These are phyloP conservation scores for Labeo rohita DNA, from an alignment of 2,113 vertebrate species.

Conservation along the genomic window DNA sequence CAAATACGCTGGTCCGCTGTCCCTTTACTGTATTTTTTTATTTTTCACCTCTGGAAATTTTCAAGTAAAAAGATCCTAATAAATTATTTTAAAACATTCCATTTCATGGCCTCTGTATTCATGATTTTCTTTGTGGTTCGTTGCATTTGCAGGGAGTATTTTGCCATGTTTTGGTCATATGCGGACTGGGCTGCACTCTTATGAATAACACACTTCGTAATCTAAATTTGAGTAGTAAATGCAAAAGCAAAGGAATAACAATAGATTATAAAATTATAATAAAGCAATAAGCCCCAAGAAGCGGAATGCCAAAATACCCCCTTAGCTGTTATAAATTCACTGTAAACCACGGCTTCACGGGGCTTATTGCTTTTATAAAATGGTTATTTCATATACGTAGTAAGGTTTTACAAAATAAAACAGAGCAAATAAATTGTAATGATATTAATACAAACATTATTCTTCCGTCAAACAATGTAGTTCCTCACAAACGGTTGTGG, in stretches of 20 bases:
- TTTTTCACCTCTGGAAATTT: constrained; percentile 83
- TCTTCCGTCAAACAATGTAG: no score
- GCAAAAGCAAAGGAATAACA: not conserved
- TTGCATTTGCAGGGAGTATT: not conserved
- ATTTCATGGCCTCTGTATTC: constrained; percentile 20
- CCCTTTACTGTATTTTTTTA: constrained; percentile 66
- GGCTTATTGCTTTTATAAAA: no score
- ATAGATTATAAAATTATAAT: not conserved
- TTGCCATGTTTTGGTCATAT: not conserved
- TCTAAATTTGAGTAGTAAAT: not conserved
- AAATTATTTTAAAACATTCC: constrained; percentile 96
- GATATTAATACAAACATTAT: no score
- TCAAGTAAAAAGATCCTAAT: constrained; percentile 95
- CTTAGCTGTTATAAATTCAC: no score
- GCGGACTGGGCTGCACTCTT: not conserved
- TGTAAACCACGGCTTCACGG: no score
- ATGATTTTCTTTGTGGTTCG: not conserved
- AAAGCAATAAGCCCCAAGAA: not conserved
- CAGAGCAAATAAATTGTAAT: no score
- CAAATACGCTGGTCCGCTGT: constrained; percentile 64
- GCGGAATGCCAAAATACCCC: no score
- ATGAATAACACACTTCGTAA: not conserved
- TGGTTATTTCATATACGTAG: no score
- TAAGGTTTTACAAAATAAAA: no score
- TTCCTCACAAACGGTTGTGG: no score